A percentile compares a stretch with the other conserved stretches of the same genome.
phyloP scores from a whole-genome alignment of 2,888 invertebrate species.

The Agrotis ipsilon region DNA sequence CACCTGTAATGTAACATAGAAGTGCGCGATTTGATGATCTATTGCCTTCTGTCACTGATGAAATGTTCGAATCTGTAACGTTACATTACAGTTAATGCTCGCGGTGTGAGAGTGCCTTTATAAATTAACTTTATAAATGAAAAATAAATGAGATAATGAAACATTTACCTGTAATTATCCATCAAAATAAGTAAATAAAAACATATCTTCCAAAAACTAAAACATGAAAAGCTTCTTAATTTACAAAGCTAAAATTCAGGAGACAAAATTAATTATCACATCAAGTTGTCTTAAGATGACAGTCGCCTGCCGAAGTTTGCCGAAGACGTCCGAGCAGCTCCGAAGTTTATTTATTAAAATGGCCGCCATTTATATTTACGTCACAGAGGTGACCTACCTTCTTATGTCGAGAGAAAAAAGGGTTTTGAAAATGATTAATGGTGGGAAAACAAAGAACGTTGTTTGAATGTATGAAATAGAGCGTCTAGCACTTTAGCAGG shows the following conservation, averaged over 20 bases:
- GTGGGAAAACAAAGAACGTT: constrained; percentile 61
- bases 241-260: constrained; percentile 36
- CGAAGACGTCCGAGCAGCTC: constrained; percentile 24
- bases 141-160: background rate
- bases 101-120: no score
- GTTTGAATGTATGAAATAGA: background rate
- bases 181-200: constrained; percentile 2
- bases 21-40: no score
- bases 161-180: background rate
- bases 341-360: constrained; percentile 56
- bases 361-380: constrained; percentile 66
- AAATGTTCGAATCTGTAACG: no score
- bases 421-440: constrained; percentile 75
- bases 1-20: no score
- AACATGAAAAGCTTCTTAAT: constrained; percentile 14
- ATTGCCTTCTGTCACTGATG: no score
- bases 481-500: background rate
- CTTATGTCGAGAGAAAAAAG: constrained; percentile 72
- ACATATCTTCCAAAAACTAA: constrained; percentile 20
- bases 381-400: constrained; percentile 66
- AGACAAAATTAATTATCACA: constrained; percentile 52
- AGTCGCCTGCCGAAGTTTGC: constrained; percentile 17
- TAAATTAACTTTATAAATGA: no score
- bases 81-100: no score
- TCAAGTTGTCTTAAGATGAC: constrained; percentile 39